Percentiles rank a stretch among this genome's conserved stretches.
phyloP scores from a whole-genome alignment of 2,113 vertebrate genomes.

The Serilophus lunatus region DNA sequence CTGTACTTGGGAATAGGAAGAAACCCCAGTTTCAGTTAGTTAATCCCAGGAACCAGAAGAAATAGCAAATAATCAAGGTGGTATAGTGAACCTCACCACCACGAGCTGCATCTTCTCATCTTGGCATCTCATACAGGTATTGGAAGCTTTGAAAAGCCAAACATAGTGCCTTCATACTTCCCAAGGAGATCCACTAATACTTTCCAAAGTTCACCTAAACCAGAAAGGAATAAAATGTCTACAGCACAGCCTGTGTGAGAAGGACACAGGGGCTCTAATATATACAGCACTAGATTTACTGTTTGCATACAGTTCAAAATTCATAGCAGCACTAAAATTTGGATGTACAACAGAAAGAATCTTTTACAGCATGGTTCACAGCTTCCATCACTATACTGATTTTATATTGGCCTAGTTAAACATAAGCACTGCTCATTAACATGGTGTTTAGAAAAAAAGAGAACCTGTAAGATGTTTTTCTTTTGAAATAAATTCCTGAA shows the following conservation, averaged over 20 bases:
- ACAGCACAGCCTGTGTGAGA: background rate
- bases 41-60: background rate
- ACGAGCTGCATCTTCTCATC: background rate
- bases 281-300: background rate
- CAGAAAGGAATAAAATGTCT: background rate
- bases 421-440: background rate
- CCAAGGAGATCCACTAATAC: accelerated
- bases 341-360: background rate
- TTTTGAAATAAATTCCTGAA: background rate
- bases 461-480: background rate
- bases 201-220: background rate
- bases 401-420: background rate
- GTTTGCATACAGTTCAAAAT: background rate
- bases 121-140: background rate
- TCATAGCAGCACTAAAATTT: background rate
- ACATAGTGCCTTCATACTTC: background rate
- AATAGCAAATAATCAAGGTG: background rate
- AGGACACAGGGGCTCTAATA: too few relatives aligned
- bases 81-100: too few relatives aligned
- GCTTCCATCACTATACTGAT: background rate
- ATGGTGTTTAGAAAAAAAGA: background rate
- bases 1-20: background rate
- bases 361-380: background rate
- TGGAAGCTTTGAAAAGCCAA: background rate
- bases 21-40: too few relatives aligned